These are phyloP conservation scores for Chymomyza costata DNA, from an alignment of 1,140 invertebrate species.

Conservation along the genomic window DNA sequence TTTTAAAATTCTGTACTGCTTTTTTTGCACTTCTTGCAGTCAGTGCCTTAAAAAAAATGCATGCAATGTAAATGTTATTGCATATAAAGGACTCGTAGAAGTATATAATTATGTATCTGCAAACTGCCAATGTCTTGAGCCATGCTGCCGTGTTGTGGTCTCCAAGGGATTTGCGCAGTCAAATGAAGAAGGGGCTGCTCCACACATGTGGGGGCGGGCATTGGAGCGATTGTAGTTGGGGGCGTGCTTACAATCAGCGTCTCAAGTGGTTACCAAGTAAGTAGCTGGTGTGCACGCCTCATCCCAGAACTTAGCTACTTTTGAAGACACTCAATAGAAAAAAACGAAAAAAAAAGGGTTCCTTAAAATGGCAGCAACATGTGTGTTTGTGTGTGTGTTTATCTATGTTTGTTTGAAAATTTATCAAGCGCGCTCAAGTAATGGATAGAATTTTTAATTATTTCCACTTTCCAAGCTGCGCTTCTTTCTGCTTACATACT, in stretches of 20 bases:
- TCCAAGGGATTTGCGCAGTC: slow-evolving; percentile 40
- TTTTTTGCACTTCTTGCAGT: no score
- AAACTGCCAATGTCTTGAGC: no score
- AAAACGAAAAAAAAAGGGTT: slow-evolving; percentile 1
- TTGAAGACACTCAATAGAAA: no score
- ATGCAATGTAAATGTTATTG: no score
- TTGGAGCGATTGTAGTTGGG: slow-evolving; percentile 31
- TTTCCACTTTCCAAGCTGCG: slow-evolving; percentile 25
- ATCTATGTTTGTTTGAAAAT: slow-evolving; percentile 49
- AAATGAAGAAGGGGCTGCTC: neutral
- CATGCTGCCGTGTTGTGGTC: slow-evolving; percentile 39
- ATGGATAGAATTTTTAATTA: slow-evolving; percentile 75
- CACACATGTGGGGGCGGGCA: slow-evolving; percentile 9
- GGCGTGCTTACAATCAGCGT: slow-evolving; percentile 33
- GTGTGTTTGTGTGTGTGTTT: slow-evolving; percentile 30
- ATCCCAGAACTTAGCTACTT: slow-evolving; percentile 38
- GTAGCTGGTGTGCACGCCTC: no score
- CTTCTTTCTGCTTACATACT: neutral
- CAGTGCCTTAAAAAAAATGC: no score
- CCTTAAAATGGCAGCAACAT: slow-evolving; percentile 1
- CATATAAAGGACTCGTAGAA: no score
- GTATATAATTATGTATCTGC: no score
- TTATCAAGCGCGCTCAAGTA: slow-evolving; percentile 61
- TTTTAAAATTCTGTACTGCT: no score
- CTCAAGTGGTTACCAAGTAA: slow-evolving; percentile 63